These are phyloP conservation scores for Potorous gilbertii DNA, from an alignment of 2,797 vertebrate genomes.

Conservation along the genomic window DNA sequence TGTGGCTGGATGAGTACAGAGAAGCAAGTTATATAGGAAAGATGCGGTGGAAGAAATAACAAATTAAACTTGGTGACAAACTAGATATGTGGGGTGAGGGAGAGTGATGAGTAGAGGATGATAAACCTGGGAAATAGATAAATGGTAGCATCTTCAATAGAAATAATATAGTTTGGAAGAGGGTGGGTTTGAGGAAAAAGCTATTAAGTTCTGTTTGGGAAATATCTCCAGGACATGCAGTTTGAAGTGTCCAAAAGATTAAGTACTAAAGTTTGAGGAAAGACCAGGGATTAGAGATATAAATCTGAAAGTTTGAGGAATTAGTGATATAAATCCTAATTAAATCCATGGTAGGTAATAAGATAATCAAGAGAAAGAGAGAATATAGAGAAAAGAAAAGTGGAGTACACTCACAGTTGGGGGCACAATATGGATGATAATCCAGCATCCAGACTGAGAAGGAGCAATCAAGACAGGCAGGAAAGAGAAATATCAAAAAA, in stretches of 20 bases:
- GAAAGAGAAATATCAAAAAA: neutral
- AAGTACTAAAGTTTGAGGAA: neutral
- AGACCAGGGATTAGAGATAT: neutral
- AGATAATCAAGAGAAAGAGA: neutral
- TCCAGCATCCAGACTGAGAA: neutral
- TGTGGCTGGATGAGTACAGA: neutral
- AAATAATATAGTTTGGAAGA: neutral
- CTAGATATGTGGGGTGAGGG: neutral
- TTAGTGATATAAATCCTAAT: neutral
- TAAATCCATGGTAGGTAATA: neutral
- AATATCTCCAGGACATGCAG: neutral
- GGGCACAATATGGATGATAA: neutral
- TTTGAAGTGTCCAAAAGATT: neutral
- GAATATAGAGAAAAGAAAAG: neutral
- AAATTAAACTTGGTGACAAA: neutral
- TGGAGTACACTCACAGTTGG: neutral
- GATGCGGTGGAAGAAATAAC: neutral
- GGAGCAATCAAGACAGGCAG: neutral
- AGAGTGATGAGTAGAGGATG: neutral
- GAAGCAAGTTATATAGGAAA: neutral
- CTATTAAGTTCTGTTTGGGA: neutral
- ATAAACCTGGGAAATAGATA: neutral
- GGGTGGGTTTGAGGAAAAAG: neutral
- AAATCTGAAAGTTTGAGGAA: neutral
- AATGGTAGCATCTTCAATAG: neutral